phyloP scores from a whole-genome alignment of 2,797 vertebrate species.

The Typhlichthys subterraneus region DNA sequence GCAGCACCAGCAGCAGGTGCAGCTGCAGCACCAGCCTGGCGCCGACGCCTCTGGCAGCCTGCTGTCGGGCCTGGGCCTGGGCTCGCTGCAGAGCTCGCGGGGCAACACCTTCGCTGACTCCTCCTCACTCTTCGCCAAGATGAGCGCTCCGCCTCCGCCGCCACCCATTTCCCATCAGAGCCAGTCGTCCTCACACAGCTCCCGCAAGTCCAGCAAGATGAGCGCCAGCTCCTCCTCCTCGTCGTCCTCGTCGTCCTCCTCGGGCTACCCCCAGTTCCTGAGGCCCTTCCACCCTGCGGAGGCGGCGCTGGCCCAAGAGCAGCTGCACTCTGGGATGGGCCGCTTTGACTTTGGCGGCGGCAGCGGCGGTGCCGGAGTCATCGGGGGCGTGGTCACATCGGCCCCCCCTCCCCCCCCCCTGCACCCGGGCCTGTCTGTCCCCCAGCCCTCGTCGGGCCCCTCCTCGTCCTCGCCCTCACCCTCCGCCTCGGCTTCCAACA shows the following conservation, averaged over 20 bases:
- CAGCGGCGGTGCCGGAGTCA: conserved; percentile 68
- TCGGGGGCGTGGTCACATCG: conserved; percentile 76
- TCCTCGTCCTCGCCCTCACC: conserved; percentile 77
- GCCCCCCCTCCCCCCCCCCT: conserved; percentile 79
- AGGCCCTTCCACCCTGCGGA: conserved; percentile 83
- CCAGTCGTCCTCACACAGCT: conserved; percentile 80
- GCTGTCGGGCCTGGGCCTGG: conserved; percentile 79
- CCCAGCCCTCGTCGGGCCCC: conserved; percentile 76
- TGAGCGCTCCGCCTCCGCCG: conserved; percentile 74
- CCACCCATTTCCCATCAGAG: conserved; percentile 77
- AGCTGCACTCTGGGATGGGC: conserved; percentile 82
- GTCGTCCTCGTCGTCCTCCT: conserved; percentile 68
- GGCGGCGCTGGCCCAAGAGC: conserved; percentile 81
- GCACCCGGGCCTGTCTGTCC: conserved; percentile 79
- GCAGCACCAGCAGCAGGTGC: conserved; percentile 83
- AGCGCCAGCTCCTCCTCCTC: conserved; percentile 63
- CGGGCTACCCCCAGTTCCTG: conserved; percentile 82
- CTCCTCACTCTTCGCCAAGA: conserved; percentile 82
- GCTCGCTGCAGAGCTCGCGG: conserved; percentile 77
- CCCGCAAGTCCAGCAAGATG: conserved; percentile 81
- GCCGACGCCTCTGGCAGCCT: conserved; percentile 75
- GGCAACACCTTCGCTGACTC: conserved; percentile 80
- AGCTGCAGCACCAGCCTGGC: conserved; percentile 79
- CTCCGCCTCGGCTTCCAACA: conserved; percentile 75
- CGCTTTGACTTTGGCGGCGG: conserved; percentile 80